A percentile compares a stretch with the other conserved stretches of the same genome.
Evolutionary conservation across 2,888 invertebrate genomes (phyloP).

Genomic region (Rotaria magnacalcarata): DNA sequence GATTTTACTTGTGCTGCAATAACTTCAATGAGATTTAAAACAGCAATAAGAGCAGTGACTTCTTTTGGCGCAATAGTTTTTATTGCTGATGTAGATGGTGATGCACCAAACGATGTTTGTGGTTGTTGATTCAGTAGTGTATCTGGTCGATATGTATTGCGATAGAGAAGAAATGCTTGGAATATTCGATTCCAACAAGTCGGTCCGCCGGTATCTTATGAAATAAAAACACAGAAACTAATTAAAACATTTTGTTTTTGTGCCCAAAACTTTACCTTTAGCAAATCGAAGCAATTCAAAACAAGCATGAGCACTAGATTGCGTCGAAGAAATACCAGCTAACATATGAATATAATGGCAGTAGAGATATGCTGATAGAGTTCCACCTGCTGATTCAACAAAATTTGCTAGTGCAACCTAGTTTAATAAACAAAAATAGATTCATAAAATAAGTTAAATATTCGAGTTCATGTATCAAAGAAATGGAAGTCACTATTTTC

Average conservation of each 20-base stretch:
- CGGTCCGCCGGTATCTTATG: conserved; percentile 25
- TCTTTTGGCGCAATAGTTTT: conserved; percentile 32
- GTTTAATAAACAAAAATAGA: neutral
- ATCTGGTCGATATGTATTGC: conserved; percentile 27
- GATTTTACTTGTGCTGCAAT: conserved; percentile 3
- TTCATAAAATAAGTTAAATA: too few relatives aligned
- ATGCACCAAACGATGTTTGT: neutral
- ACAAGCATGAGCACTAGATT: conserved; percentile 28
- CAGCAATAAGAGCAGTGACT: neutral
- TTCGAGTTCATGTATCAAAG: too few relatives aligned
- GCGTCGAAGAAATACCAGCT: conserved; percentile 24
- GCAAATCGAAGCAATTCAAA: conserved; percentile 27
- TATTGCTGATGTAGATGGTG: neutral
- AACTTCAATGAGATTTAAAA: conserved; percentile 23
- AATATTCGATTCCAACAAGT: conserved; percentile 35
- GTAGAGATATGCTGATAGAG: conserved; percentile 17
- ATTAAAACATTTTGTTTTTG: neutral
- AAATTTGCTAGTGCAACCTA: conserved; percentile 30
- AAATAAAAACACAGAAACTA: neutral
- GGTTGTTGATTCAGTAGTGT: conserved; percentile 8
- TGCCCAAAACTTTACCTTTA: neutral
- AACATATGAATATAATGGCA: conserved; percentile 35
- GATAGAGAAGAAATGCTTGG: conserved; percentile 28
- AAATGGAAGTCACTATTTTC: too few relatives aligned
- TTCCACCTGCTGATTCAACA: conserved; percentile 34